Conservation (phyloP, 2,797 vertebrate genomes). For the Gambelia wislizenii region DNA sequence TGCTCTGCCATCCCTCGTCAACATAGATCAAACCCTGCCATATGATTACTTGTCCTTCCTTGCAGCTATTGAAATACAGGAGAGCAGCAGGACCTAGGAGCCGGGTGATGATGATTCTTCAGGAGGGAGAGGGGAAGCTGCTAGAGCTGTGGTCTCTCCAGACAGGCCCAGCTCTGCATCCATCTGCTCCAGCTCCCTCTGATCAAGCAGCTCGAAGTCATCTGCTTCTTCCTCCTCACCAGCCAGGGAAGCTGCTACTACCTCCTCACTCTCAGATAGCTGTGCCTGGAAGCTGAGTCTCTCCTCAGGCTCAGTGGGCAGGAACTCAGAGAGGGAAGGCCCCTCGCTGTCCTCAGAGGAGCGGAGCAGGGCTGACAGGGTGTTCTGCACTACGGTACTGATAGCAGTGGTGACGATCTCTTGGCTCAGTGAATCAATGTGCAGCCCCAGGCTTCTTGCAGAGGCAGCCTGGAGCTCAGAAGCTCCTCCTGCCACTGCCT, state of each 20-base stretch:
- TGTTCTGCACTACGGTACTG: slow-evolving; percentile 89
- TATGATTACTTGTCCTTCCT: slow-evolving; percentile 55
- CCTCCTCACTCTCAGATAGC: slow-evolving; percentile 68
- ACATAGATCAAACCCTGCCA: slow-evolving; percentile 57
- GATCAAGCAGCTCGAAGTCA: slow-evolving; percentile 99
- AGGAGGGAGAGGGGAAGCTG: slow-evolving; percentile 47
- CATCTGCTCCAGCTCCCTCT: slow-evolving; percentile 95
- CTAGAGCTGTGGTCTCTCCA: slow-evolving; percentile 64
- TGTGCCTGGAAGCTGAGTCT: slow-evolving; percentile 74
- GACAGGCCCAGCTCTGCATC: slow-evolving; percentile 86
- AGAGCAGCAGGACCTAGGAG: slow-evolving; percentile 59
- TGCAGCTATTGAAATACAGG: slow-evolving; percentile 53
- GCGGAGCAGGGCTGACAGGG: slow-evolving; percentile 85
- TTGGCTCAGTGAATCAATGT: slow-evolving; percentile 87
- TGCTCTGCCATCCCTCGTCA: slow-evolving; percentile 54
- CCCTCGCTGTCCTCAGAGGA: slow-evolving; percentile 85
- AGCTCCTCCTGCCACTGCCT: slow-evolving; percentile 40
- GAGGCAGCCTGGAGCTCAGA: slow-evolving; percentile 63
- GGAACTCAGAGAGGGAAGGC: slow-evolving; percentile 76
- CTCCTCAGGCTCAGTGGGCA: slow-evolving; percentile 79
- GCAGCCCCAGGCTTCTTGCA: slow-evolving; percentile 75
- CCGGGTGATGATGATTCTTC: slow-evolving; percentile 63
- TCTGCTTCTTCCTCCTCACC: slow-evolving; percentile 85
- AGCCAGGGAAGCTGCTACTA: slow-evolving; percentile 65
- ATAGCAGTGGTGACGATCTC: slow-evolving; percentile 91